phyloP scores from a whole-genome alignment of 2,888 invertebrate species.

The Cenopis cana region DNA sequence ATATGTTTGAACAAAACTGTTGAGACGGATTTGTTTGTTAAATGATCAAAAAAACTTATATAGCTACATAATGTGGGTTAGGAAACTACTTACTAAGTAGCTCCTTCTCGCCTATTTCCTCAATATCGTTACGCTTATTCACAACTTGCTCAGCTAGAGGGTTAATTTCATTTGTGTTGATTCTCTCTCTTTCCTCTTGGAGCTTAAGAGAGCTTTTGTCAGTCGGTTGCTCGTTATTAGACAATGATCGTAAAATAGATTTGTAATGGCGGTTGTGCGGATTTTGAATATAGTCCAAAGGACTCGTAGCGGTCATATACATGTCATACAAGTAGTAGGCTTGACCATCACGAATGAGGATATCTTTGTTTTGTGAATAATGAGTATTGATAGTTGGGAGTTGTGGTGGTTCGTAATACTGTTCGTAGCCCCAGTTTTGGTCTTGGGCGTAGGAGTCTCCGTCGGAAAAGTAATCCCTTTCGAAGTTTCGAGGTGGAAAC shows the following conservation, averaged over 20 bases:
- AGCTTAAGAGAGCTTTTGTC: constrained; percentile 51
- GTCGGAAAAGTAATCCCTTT: constrained; percentile 51
- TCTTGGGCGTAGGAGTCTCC: constrained; percentile 52
- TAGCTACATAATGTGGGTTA: not conserved
- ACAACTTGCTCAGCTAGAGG: constrained; percentile 58
- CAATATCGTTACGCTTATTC: constrained; percentile 63
- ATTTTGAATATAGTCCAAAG: constrained; percentile 72
- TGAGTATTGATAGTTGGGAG: constrained; percentile 47
- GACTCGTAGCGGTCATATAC: constrained; percentile 60
- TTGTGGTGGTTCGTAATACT: too few relatives aligned
- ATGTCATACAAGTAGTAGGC: constrained; percentile 58
- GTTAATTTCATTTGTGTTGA: constrained; percentile 54
- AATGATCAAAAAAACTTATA: not conserved
- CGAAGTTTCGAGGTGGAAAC: constrained; percentile 65
- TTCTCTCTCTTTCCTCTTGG: constrained; percentile 51
- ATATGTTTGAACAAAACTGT: too few relatives aligned
- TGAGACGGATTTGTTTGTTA: too few relatives aligned
- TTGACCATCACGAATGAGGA: constrained; percentile 55
- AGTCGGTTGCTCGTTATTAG: not conserved
- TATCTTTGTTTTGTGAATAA: constrained; percentile 59
- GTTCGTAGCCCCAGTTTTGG: constrained; percentile 47
- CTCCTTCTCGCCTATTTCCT: constrained; percentile 52
- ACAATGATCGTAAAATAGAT: not conserved
- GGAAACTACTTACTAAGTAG: constrained; percentile 53
- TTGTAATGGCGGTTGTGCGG: constrained; percentile 52